phyloP scores from a whole-genome alignment of 2,797 vertebrate species.

The Aldrovandia affinis region DNA sequence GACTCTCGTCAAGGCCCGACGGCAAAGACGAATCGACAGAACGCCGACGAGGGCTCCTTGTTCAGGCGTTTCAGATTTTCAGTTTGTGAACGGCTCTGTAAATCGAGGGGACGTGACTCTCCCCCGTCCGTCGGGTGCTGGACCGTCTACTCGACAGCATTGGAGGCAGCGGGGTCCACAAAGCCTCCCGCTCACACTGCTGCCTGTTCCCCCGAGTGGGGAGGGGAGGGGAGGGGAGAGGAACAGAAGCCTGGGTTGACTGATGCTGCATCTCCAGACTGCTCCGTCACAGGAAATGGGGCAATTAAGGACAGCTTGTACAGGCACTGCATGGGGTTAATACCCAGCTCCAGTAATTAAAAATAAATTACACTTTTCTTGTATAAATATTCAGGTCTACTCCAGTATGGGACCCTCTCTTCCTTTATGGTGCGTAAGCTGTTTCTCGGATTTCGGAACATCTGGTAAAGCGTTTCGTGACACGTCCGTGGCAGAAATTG shows the following conservation, averaged over 20 bases:
- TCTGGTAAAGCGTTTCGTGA: slow-evolving; percentile 75
- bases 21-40: background rate
- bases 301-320: slow-evolving; percentile 84
- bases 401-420: slow-evolving; percentile 66
- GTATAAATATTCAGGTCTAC: slow-evolving; percentile 77
- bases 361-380: slow-evolving; percentile 82
- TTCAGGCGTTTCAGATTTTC: background rate
- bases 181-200: background rate
- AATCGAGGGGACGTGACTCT: background rate
- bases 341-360: slow-evolving; percentile 78
- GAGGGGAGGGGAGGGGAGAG: slow-evolving; percentile 43
- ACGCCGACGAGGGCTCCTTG: background rate
- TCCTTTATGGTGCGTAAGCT: slow-evolving; percentile 45
- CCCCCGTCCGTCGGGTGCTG: background rate
- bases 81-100: background rate
- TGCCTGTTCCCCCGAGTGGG: background rate
- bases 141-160: background rate
- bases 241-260: slow-evolving; percentile 69
- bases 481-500: slow-evolving; percentile 69
- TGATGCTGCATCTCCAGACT: slow-evolving; percentile 62
- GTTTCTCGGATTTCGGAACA: slow-evolving; percentile 69
- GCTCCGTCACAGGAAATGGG: slow-evolving; percentile 78
- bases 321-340: slow-evolving; percentile 79
- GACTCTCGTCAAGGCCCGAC: background rate
- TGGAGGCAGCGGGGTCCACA: background rate